Evolutionary conservation across 64 coral and sea anemone species (phyloP).

Genomic region (Porites lutea): DNA sequence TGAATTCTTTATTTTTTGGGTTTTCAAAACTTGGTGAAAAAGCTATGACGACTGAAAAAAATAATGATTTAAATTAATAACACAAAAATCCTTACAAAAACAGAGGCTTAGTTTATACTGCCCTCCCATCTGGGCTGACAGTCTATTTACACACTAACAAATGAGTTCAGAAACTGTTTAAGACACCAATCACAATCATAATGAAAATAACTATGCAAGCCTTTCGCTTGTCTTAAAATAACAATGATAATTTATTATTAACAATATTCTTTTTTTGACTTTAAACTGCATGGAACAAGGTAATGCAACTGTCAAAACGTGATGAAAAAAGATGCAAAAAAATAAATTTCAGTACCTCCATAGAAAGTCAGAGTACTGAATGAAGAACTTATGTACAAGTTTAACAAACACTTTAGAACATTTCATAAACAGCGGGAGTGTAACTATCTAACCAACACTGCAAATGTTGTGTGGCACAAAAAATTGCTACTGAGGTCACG

Average conservation of each 20-base stretch:
- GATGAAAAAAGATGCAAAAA: background rate
- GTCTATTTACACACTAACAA: conserved; percentile 16
- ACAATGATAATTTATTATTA: background rate
- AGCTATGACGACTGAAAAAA: too few species aligned
- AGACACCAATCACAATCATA: background rate
- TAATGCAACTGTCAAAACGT: background rate
- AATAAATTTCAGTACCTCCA: background rate
- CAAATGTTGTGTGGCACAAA: too few species aligned
- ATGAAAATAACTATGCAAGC: background rate
- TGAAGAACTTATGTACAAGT: conserved; percentile 1
- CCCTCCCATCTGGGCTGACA: background rate
- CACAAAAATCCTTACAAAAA: background rate
- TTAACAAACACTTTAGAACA: background rate
- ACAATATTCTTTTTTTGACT: too few species aligned
- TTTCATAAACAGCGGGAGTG: too few species aligned
- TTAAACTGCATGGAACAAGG: too few species aligned
- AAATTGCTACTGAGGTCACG: too few species aligned
- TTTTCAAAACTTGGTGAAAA: too few species aligned
- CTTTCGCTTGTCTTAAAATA: background rate
- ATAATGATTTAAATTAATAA: too few species aligned
- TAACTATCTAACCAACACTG: too few species aligned
- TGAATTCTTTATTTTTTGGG: too few species aligned
- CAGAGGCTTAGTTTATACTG: background rate
- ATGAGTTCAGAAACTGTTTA: background rate
- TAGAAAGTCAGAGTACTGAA: background rate